Base-by-base conservation (phyloP, 2,113 vertebrate species). In the Callorhinus ursinus region DNA sequence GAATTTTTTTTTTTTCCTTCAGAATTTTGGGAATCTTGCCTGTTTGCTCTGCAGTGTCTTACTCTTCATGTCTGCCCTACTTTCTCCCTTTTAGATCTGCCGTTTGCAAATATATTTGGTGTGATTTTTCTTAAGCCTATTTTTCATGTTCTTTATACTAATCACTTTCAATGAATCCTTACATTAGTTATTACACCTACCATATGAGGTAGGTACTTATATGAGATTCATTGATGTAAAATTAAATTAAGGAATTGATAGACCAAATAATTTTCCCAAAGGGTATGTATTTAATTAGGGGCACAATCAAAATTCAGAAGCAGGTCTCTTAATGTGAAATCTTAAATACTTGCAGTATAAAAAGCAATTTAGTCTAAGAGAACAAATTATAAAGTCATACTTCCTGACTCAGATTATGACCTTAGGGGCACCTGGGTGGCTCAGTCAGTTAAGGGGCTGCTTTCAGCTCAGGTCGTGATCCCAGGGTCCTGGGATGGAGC, bases 211-310 rank as follows among this genome's bases (percentile, higher is more conserved):
- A 82, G 4, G 15, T 63, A 83, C 67, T 90, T 74, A 65, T 21
- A 39, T 90, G 57, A 95, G 67, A 83, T 46, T 19, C 42, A 83
- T 74, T 89, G 90, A 42, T 65, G n/a, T 51, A 74, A 95, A 76
- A 76, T 65, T 82, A 95, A 95, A 79, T 87, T 55, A 87, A 94
- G n/a, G 14, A 83, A 83, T 95, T 83, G n/a, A 74, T 42, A 83
- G 57, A n/a, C 36, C 55, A 83, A 63, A 65, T 94, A 53, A 74
- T 76, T 83, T 83, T 76, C 22, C 55, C 46, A 76, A 90, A n/a
- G n/a, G 36, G 7, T 76, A 90, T 76, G 22, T 65, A 76, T 83
- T 76, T 83, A 36, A 46, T 90, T 89, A 89, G 42, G 55, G 10
- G 11, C 10, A 83, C 7, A 83, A 77, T 63, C 71, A 86, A 76